These are phyloP conservation scores for Alouatta palliata DNA, from an alignment of 2,113 vertebrate species.

Conservation along the genomic window DNA sequence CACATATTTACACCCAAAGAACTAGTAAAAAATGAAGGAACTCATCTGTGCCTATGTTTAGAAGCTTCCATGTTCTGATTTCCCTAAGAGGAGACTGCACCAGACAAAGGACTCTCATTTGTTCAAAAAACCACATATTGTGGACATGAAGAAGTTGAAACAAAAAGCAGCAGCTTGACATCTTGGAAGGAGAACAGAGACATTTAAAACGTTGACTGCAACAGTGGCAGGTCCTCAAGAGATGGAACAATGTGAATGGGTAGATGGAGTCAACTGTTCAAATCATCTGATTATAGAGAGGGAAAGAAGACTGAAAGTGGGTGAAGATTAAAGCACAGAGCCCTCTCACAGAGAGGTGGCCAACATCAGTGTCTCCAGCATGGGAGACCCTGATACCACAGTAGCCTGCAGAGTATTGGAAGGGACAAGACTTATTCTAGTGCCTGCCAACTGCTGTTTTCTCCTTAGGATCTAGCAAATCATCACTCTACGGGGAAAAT, in stretches of 20 bases:
- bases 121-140: conserved; percentile 90
- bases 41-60: conserved; percentile 91
- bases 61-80: conserved; percentile 91
- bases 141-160: conserved; percentile 92
- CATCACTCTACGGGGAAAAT: conserved; percentile 69
- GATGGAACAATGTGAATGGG: conserved; percentile 89
- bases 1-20: neutral
- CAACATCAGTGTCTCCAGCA: conserved; percentile 92
- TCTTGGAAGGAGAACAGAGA: neutral
- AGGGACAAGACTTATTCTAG: conserved; percentile 93
- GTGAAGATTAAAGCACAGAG: conserved; percentile 90
- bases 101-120: conserved; percentile 91
- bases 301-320: conserved; percentile 93
- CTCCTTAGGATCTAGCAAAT: conserved; percentile 86
- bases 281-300: conserved; percentile 78
- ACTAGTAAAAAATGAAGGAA: conserved; percentile 66
- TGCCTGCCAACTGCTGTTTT: conserved; percentile 91
- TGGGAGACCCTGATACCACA: conserved; percentile 94
- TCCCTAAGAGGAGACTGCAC: conserved; percentile 90
- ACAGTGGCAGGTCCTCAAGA: conserved; percentile 76
- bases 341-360: conserved; percentile 94
- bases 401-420: conserved; percentile 93
- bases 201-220: neutral
- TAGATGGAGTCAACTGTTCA: conserved; percentile 89
- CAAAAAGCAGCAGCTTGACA: conserved; percentile 49